Conservation (phyloP, 2,888 invertebrate genomes). For the Nomada ruficornis region DNA sequence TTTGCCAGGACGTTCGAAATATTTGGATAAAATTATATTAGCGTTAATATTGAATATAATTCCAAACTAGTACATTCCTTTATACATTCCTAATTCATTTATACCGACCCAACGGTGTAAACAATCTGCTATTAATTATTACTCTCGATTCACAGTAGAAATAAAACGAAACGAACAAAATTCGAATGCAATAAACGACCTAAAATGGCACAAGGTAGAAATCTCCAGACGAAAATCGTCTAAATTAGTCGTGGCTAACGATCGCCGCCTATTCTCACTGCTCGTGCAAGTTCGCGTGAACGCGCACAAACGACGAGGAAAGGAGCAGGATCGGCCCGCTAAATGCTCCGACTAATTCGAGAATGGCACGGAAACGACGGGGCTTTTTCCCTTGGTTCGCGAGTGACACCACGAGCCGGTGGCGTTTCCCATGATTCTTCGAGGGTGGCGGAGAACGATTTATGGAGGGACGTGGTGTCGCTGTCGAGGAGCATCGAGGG, state of each 20-base stretch:
- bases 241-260: conserved; percentile 29
- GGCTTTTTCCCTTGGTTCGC: conserved; percentile 22
- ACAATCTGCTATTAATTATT: too few relatives aligned
- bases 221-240: conserved; percentile 3
- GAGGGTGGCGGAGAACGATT: conserved; percentile 49
- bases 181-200: too few relatives aligned
- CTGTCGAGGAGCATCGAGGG: conserved; percentile 59
- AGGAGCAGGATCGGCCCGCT: conserved; percentile 16
- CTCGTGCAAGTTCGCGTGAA: conserved; percentile 54
- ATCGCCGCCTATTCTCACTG: conserved; percentile 14
- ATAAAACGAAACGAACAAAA: too few relatives aligned
- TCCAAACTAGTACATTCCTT: too few relatives aligned
- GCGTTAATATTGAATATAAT: too few relatives aligned
- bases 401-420: conserved; percentile 47
- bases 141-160: too few relatives aligned
- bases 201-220: not conserved
- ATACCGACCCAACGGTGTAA: too few relatives aligned
- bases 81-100: too few relatives aligned
- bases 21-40: too few relatives aligned
- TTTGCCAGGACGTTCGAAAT: too few relatives aligned
- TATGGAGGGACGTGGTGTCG: conserved; percentile 56
- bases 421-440: conserved; percentile 59
- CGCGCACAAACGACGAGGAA: not conserved
- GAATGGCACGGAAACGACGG: conserved; percentile 26
- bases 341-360: conserved; percentile 42